A percentile compares a stretch with the other conserved stretches of the same genome.
phyloP scores from a whole-genome alignment of 37 sponge, comb jelly and placozoan species.

The Eunapius fragilis region DNA sequence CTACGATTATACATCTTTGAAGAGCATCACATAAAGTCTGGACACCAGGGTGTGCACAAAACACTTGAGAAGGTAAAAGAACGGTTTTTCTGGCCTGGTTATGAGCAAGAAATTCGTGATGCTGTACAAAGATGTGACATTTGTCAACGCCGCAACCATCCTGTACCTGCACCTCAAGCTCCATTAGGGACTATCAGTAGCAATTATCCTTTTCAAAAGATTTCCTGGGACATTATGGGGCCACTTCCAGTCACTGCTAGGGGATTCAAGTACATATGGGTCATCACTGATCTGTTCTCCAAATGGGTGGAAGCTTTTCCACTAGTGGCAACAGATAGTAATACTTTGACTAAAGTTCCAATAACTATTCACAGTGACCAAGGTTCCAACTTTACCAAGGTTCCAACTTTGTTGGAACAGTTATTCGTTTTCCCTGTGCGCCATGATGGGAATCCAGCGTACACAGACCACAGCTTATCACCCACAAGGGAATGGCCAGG shows the following conservation, averaged over 20 bases:
- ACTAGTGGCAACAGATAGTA: not conserved
- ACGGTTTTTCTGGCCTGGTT: constrained; percentile 30
- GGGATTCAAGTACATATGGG: constrained; percentile 26
- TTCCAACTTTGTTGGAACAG: not conserved
- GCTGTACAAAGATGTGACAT: not conserved
- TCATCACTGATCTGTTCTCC: constrained; percentile 32
- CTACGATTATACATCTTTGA: not conserved
- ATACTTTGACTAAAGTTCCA: constrained; percentile 4
- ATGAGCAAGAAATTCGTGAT: not conserved
- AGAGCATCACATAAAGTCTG: constrained; percentile 3
- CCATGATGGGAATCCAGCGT: constrained; percentile 2
- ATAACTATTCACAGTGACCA: constrained; percentile 25
- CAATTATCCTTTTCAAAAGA: constrained; percentile 13
- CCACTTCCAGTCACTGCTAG: constrained; percentile 1
- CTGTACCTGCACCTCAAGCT: constrained; percentile 10
- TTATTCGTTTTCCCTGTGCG: constrained; percentile 3
- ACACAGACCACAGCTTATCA: constrained; percentile 27
- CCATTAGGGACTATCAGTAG: constrained; percentile 19
- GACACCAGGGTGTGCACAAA: constrained; percentile 20
- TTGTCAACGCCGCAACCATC: constrained; percentile 20
- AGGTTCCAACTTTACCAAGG: too few species aligned
- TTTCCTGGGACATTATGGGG: constrained; percentile 33
- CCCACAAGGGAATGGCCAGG: constrained; percentile 48
- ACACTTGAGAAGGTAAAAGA: constrained; percentile 17
- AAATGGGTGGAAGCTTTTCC: constrained; percentile 47